These are phyloP conservation scores for Pseudoatta argentina DNA, from an alignment of 1,140 invertebrate genomes.

Conservation along the genomic window DNA sequence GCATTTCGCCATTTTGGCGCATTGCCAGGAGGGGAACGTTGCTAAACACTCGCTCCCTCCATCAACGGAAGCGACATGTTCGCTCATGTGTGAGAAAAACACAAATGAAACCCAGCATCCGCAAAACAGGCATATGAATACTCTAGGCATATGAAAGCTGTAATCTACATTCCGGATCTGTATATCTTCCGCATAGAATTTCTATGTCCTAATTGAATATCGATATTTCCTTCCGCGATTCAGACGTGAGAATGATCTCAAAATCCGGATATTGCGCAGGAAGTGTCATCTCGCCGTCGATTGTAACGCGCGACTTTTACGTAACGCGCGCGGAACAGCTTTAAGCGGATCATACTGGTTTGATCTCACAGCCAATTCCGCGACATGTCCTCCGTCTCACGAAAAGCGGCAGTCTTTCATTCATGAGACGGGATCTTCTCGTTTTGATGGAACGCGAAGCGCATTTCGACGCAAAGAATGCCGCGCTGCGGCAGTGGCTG, in stretches of 20 bases:
- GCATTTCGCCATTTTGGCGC: conserved; percentile 62
- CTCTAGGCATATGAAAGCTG: background rate
- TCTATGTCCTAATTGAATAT: background rate
- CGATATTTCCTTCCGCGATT: background rate
- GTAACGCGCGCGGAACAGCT: background rate
- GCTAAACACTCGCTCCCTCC: background rate
- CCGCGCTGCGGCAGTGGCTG: conserved; percentile 34
- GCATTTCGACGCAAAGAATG: conserved; percentile 28
- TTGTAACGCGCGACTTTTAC: conserved; percentile 35
- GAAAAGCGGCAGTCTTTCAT: conserved; percentile 51
- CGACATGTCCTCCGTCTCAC: background rate
- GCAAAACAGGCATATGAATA: background rate
- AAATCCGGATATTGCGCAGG: background rate
- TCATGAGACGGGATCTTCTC: conserved; percentile 37
- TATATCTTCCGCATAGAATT: background rate
- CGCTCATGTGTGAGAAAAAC: background rate
- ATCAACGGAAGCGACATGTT: conserved; percentile 4
- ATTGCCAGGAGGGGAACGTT: conserved; percentile 40
- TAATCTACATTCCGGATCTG: background rate
- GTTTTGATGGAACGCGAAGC: conserved; percentile 39
- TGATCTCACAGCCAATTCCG: conserved; percentile 44
- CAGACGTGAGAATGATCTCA: background rate
- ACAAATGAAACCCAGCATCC: background rate
- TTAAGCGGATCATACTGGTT: conserved; percentile 55
- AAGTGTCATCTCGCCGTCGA: background rate